Conservation (phyloP, 2,888 invertebrate genomes). For the Ethmia dodecea region DNA sequence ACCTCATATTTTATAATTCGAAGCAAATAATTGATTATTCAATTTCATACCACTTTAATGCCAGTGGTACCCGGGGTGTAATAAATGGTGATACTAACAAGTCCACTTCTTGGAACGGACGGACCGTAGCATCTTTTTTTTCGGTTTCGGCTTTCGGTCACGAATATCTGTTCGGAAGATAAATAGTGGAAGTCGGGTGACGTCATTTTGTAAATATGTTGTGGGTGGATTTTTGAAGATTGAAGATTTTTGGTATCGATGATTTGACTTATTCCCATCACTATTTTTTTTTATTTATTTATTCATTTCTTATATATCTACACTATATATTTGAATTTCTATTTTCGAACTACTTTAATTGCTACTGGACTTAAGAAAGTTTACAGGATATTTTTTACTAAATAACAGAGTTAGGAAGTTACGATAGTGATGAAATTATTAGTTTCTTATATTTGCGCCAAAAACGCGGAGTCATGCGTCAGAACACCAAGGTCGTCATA, state of each 20-base stretch:
- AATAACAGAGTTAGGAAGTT: no score
- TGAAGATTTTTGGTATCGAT: conserved; percentile 9
- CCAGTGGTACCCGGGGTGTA: conserved; percentile 53
- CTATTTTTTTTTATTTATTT: no score
- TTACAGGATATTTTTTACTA: no score
- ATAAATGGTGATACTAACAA: conserved; percentile 69
- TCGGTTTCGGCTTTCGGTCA: conserved; percentile 46
- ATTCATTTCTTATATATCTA: no score
- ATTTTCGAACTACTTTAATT: no score
- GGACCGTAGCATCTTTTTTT: conserved; percentile 34
- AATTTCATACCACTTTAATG: conserved; percentile 24
- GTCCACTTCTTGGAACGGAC: conserved; percentile 60
- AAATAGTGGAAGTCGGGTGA: conserved; percentile 55
- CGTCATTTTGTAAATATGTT: conserved; percentile 39
- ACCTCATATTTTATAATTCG: not conserved
- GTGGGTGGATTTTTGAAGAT: conserved; percentile 10
- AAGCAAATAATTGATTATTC: conserved; percentile 40
- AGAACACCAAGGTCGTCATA: no score
- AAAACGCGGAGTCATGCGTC: no score
- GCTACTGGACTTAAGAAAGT: no score
- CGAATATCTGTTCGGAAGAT: conserved; percentile 57
- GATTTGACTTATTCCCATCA: no score
- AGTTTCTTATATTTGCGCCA: no score
- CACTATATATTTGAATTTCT: no score
- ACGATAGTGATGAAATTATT: no score